Conservation (phyloP, 2,888 invertebrate species). For the Nomada ferruginata region DNA sequence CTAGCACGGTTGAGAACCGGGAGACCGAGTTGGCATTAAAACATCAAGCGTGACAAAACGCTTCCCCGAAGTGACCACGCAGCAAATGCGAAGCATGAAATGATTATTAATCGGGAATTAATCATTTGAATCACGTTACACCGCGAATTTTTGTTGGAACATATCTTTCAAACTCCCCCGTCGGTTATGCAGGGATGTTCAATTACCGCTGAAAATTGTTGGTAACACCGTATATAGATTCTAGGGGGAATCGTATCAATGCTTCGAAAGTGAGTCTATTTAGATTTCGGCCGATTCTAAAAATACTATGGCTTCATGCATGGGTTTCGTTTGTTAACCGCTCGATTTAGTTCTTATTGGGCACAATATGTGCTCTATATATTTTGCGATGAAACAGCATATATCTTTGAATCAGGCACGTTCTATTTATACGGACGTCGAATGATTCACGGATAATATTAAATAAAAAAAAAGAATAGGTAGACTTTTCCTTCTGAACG, state of each 20-base stretch:
- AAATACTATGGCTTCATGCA: constrained; percentile 14
- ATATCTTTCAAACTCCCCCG: background rate
- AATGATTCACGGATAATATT: constrained; percentile 43
- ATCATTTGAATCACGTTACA: background rate
- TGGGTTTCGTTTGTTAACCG: constrained; percentile 25
- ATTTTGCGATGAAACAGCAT: constrained; percentile 4
- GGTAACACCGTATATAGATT: background rate
- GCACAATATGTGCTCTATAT: constrained; percentile 30
- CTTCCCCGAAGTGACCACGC: background rate
- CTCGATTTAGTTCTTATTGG: constrained; percentile 24
- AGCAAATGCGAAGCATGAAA: background rate
- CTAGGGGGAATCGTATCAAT: background rate
- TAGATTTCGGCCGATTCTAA: constrained; percentile 6
- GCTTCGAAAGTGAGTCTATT: constrained; percentile 15
- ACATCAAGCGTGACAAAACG: background rate
- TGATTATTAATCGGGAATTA: background rate
- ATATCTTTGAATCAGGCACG: constrained; percentile 23
- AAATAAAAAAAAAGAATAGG: constrained; percentile 2
- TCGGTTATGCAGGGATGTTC: background rate
- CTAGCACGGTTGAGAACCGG: constrained; percentile 2
- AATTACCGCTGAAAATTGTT: background rate
- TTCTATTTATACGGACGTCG: constrained; percentile 37
- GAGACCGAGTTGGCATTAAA: constrained; percentile 4
- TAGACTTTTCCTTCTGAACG: background rate
- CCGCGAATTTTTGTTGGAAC: background rate